Conservation (phyloP, 2,797 vertebrate genomes). For the Enteromius mattozi region DNA sequence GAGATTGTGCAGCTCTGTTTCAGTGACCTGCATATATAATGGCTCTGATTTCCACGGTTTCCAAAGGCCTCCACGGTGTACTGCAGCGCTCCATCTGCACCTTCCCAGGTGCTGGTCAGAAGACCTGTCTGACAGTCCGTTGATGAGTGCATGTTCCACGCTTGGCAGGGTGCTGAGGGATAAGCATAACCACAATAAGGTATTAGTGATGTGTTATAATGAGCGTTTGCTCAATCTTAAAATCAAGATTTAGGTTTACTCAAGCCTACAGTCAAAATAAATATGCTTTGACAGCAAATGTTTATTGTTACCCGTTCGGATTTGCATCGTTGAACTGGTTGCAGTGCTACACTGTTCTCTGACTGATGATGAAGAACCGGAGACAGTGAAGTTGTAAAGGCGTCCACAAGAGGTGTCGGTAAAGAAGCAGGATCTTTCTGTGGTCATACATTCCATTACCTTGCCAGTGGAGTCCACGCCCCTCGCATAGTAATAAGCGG, state of each 20-base stretch:
- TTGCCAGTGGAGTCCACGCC: slow-evolving; percentile 70
- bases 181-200: not conserved
- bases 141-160: slow-evolving; percentile 70
- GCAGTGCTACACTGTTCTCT: slow-evolving; percentile 64
- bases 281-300: not conserved
- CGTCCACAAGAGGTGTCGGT: slow-evolving; percentile 74
- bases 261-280: not conserved
- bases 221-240: not conserved
- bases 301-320: slow-evolving; percentile 74
- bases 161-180: slow-evolving; percentile 79
- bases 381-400: slow-evolving; percentile 75
- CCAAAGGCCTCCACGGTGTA: slow-evolving; percentile 76
- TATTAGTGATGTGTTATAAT: not conserved
- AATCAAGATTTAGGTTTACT: not conserved
- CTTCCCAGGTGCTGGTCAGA: slow-evolving; percentile 77
- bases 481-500: slow-evolving; percentile 69
- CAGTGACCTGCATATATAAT: slow-evolving; percentile 75
- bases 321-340: slow-evolving; percentile 64
- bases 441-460: slow-evolving; percentile 72
- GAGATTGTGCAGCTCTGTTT: slow-evolving; percentile 76
- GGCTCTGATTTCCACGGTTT: slow-evolving; percentile 61
- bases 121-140: slow-evolving; percentile 66
- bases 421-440: slow-evolving; percentile 78
- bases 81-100: slow-evolving; percentile 70
- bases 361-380: slow-evolving; percentile 46